These are phyloP conservation scores for Pogonognathellus flavescens DNA, from an alignment of 1,140 invertebrate species.

Conservation along the genomic window DNA sequence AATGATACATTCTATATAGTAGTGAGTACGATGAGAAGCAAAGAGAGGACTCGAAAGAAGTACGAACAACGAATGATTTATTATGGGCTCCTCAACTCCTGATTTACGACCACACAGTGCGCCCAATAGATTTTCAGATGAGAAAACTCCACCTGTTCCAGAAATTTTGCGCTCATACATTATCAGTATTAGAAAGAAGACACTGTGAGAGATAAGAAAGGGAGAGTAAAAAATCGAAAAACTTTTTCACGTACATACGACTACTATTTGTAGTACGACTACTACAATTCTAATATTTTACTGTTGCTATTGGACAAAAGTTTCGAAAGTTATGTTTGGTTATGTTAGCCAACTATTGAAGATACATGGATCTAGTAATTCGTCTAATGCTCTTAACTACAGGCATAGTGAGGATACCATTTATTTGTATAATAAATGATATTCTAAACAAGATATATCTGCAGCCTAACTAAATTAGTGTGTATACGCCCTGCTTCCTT, in stretches of 20 bases:
- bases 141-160: constrained; percentile 65
- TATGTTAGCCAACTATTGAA: constrained; percentile 21
- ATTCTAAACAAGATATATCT: background rate
- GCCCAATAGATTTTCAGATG: constrained; percentile 64
- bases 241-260: constrained; percentile 21
- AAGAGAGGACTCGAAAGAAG: constrained; percentile 49
- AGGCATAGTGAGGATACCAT: background rate
- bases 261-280: constrained; percentile 12
- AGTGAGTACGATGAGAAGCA: constrained; percentile 36
- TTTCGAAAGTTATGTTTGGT: constrained; percentile 35
- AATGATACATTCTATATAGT: background rate
- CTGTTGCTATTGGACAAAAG: constrained; percentile 13
- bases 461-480: background rate
- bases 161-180: constrained; percentile 56
- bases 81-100: constrained; percentile 64
- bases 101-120: constrained; percentile 67
- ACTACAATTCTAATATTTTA: constrained; percentile 38
- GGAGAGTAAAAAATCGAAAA: constrained; percentile 49
- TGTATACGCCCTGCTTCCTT: background rate
- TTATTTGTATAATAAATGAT: background rate
- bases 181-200: constrained; percentile 47
- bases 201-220: constrained; percentile 49
- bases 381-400: background rate
- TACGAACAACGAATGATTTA: constrained; percentile 61
- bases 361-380: constrained; percentile 13